These are phyloP conservation scores for Echinarachnius parma DNA, from an alignment of 53 echinoderm and acorn worm species.

Conservation along the genomic window DNA sequence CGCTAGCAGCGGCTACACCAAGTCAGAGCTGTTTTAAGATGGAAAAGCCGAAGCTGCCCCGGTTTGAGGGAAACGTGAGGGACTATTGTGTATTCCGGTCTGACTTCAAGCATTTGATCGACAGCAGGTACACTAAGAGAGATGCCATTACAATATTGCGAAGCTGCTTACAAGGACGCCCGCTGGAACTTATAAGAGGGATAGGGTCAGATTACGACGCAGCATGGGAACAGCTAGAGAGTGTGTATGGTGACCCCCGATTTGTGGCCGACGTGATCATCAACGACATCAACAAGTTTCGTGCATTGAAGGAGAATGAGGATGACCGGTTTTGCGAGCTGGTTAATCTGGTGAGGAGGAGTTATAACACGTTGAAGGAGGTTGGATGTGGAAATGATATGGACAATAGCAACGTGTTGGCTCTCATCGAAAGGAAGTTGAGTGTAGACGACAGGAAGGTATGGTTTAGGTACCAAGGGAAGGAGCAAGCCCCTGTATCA, in stretches of 20 bases:
- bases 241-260: constrained; percentile 57
- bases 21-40: no score
- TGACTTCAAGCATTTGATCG: no score
- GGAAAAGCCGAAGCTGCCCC: no score
- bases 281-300: constrained; percentile 31
- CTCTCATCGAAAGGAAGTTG: constrained; percentile 53
- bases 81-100: no score
- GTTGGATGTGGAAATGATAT: constrained; percentile 45
- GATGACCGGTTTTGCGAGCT: constrained; percentile 62
- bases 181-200: constrained; percentile 48
- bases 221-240: constrained; percentile 46
- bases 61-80: no score
- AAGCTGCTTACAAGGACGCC: no score
- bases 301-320: constrained; percentile 46
- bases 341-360: constrained; percentile 50
- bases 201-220: constrained; percentile 50
- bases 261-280: constrained; percentile 58
- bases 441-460: constrained; percentile 41
- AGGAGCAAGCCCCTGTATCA: constrained; percentile 19
- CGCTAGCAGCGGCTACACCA: no score
- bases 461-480: constrained; percentile 44
- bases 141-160: no score
- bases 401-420: constrained; percentile 62
- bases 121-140: no score
- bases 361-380: constrained; percentile 58